phyloP scores from a whole-genome alignment of 2,888 invertebrate species.

The Meta bourneti region DNA sequence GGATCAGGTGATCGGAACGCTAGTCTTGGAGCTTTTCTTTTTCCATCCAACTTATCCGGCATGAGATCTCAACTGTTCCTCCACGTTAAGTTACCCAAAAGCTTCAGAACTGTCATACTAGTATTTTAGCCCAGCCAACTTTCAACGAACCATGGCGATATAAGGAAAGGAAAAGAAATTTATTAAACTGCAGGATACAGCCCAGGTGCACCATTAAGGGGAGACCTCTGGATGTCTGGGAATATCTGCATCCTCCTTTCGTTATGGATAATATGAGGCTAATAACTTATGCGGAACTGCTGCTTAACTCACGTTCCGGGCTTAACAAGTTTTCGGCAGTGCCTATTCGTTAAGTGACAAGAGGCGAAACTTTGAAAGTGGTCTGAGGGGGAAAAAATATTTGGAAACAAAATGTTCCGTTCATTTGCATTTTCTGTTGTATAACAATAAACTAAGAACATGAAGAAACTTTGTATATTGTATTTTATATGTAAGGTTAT shows the following conservation, averaged over 20 bases:
- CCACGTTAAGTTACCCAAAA: background rate
- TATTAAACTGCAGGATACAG: constrained; percentile 25
- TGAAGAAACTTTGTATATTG: too few species aligned
- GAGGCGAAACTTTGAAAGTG: background rate
- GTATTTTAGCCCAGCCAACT: background rate
- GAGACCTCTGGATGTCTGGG: background rate
- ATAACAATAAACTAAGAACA: too few species aligned
- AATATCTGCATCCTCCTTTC: constrained; percentile 4
- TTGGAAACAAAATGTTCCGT: too few species aligned
- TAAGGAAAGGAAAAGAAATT: background rate
- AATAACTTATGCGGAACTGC: constrained; percentile 32
- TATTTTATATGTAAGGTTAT: too few species aligned
- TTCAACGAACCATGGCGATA: background rate
- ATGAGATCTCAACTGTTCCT: background rate
- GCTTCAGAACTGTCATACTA: background rate
- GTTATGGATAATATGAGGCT: constrained; percentile 21
- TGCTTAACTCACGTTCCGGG: constrained; percentile 13
- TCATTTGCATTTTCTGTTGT: too few species aligned
- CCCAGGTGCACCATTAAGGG: constrained; percentile 31
- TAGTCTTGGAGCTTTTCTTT: too few species aligned
- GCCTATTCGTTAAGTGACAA: background rate
- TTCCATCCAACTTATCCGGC: too few species aligned
- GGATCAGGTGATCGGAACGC: too few species aligned
- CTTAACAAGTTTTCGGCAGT: constrained; percentile 16
- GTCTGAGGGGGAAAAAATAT: too few species aligned